Evolutionary conservation across 2,113 vertebrate genomes (phyloP).

Genomic region (Salminus brasiliensis): DNA sequence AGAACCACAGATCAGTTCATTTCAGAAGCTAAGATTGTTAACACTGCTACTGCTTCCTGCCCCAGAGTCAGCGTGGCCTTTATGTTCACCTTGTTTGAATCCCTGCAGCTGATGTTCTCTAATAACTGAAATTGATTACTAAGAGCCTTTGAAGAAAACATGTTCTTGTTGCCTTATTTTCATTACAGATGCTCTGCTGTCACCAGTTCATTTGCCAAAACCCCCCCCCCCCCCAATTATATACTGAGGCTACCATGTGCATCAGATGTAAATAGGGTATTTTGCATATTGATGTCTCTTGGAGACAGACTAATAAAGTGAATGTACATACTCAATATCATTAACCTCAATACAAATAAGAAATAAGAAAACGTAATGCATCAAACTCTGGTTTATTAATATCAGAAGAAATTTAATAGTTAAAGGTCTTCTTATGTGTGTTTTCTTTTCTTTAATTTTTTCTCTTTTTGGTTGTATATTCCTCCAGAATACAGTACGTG

Average conservation of each 20-base stretch:
- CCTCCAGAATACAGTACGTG: slow-evolving; percentile 63
- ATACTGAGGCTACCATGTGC: slow-evolving; percentile 44
- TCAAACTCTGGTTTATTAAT: slow-evolving; percentile 68
- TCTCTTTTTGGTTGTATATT: slow-evolving; percentile 58
- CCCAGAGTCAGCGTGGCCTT: neutral
- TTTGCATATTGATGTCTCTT: slow-evolving; percentile 67
- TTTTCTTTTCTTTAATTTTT: slow-evolving; percentile 49
- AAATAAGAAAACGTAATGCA: slow-evolving; percentile 49
- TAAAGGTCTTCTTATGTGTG: slow-evolving; percentile 66
- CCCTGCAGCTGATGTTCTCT: neutral
- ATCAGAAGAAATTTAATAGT: slow-evolving; percentile 59
- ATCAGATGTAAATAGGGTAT: slow-evolving; percentile 60
- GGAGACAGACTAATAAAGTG: slow-evolving; percentile 69
- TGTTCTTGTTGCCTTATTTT: slow-evolving; percentile 72
- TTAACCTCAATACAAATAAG: slow-evolving; percentile 51
- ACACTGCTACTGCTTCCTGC: neutral
- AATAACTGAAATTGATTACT: slow-evolving; percentile 33
- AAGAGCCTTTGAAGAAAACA: slow-evolving; percentile 58
- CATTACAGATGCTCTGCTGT: slow-evolving; percentile 54
- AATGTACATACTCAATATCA: slow-evolving; percentile 68
- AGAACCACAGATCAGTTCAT: neutral
- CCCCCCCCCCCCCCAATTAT: neutral
- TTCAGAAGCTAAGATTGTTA: neutral
- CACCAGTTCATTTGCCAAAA: slow-evolving; percentile 63
- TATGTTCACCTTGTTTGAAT: neutral